Base-by-base conservation (phyloP, 2,888 invertebrate species). In the Epinotia nisella region DNA sequence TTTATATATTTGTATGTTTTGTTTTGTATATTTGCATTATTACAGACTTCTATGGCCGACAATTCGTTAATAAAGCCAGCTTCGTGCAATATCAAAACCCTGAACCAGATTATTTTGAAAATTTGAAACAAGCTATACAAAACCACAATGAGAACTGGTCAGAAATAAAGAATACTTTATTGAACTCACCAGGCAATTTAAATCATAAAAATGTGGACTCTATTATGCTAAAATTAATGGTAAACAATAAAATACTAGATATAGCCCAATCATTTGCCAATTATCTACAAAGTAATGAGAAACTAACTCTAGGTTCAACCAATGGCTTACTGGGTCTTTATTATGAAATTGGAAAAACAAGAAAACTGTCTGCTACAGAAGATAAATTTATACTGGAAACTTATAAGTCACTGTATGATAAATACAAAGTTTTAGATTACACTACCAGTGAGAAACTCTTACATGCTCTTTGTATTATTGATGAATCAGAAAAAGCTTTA, bases 401-500 rank as follows among this genome's bases (percentile, higher is more conserved):
- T 68, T 95, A 91, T 75, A 81, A 92, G 35, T 76, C 80, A 70
- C 79, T 96, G 49, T 89, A 89, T 78, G 82, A 89, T 41, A 93
- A 94, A 76, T 94, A 95, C 83, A 92, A 94, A 66, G 81, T 95
- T 0, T 83, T 97, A 65, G 96, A 97, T 86, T 86, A 87, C 17
- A 82, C 81, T 2, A 95, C 96, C 19, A 94, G 95, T 79, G 95
- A 96, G 80, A 88, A 89, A 81, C 85, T 96, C 7, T 91, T 97
- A 71, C 87, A 89, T 74, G 96, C 95, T 0, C 83, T 98, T 3
- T 95, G 96, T 76, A 81, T 94, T 21, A 96, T 96, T 10, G 85
- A 93, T 70, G 89, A 95, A 76, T 97, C 96, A 96, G 92, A 93
- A 78, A 94, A 95, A 73, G 94, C 95, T 55, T 68, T 95, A 0